Percentiles rank a stretch among this genome's conserved stretches.
Conservation (phyloP, 2,113 vertebrate genomes). For the Tetrao urogallus region DNA sequence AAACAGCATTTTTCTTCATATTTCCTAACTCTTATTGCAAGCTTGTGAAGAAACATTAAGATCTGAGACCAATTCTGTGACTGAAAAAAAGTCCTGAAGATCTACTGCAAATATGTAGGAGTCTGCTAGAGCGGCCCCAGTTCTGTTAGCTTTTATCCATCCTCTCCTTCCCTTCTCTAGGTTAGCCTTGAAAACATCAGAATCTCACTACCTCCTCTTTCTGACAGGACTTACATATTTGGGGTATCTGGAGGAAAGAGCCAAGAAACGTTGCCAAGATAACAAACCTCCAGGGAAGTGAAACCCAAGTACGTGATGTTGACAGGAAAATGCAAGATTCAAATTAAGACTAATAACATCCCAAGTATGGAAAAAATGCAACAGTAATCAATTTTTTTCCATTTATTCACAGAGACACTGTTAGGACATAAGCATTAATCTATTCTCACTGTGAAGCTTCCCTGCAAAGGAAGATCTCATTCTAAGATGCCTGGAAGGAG, state of each 20-base stretch:
- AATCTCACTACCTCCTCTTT: not conserved
- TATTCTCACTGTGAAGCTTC: not conserved
- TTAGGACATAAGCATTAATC: not conserved
- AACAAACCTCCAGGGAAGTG: accelerated
- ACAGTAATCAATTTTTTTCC: not conserved
- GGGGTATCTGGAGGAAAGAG: not conserved
- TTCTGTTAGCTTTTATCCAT: not conserved
- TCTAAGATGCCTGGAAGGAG: not conserved
- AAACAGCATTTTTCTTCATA: not conserved
- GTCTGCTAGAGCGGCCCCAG: not conserved
- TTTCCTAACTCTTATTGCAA: not conserved
- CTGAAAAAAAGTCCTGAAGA: not conserved
- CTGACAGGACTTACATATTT: not conserved
- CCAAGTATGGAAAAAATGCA: not conserved
- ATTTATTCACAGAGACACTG: not conserved
- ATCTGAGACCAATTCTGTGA: not conserved
- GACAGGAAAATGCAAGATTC: not conserved
- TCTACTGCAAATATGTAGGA: accelerated
- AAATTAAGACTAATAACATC: not conserved
- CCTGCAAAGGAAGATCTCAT: not conserved
- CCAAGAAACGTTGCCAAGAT: not conserved
- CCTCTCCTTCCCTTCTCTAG: not conserved
- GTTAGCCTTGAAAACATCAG: accelerated
- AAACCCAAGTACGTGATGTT: accelerated
- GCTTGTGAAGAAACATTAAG: not conserved